Conservation (phyloP, 2,113 vertebrate genomes). For the Fregetta grallaria region DNA sequence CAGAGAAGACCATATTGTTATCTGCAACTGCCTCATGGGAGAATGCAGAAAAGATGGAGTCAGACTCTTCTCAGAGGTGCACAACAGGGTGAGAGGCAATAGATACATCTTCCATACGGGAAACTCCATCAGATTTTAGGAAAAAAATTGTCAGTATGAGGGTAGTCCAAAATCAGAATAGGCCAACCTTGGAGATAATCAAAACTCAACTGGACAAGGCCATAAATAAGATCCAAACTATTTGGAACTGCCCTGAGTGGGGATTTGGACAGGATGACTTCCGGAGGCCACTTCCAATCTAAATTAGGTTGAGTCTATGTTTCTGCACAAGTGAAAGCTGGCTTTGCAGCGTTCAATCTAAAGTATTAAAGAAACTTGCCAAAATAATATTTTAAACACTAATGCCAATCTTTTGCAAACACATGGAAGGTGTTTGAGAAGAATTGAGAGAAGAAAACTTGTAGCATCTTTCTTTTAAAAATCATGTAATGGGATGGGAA, state of each 20-base stretch:
- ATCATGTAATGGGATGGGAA: not conserved
- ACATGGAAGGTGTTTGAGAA: not conserved
- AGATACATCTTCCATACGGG: not conserved
- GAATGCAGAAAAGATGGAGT: not conserved
- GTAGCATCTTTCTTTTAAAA: not conserved
- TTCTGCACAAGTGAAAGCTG: not conserved
- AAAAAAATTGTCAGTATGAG: not conserved
- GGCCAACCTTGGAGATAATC: not conserved
- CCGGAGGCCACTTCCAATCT: not conserved
- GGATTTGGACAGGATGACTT: not conserved
- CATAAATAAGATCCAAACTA: not conserved
- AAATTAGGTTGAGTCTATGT: fast-evolving
- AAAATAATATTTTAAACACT: not conserved
- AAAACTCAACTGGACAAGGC: not conserved
- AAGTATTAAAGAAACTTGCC: not conserved
- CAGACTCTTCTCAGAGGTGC: not conserved
- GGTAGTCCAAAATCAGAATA: not conserved
- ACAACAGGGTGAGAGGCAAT: not conserved
- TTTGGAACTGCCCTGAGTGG: not conserved
- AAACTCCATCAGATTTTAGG: not conserved
- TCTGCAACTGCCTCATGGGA: not conserved
- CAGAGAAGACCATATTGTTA: not conserved
- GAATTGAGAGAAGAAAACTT: not conserved
- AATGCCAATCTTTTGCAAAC: not conserved
- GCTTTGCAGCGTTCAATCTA: not conserved